phyloP scores from a whole-genome alignment of 2,797 vertebrate genomes.

The Alfaro cultratus region DNA sequence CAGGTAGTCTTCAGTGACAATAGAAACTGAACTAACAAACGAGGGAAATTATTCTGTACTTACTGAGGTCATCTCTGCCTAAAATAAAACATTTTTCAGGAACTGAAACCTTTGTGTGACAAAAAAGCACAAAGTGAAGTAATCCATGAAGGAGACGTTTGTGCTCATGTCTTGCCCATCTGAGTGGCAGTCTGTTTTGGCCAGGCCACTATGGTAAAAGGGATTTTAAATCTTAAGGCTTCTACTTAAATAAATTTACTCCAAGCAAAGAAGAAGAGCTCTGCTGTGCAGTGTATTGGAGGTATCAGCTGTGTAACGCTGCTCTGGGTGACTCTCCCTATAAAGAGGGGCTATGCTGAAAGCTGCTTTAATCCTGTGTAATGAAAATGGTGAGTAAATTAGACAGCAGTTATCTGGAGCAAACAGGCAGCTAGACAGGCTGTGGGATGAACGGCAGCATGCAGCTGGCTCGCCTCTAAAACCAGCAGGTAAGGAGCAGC shows the following conservation, averaged over 20 bases:
- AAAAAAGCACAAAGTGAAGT: neutral
- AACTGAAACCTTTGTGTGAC: neutral
- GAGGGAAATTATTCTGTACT: neutral
- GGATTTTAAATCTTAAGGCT: conserved; percentile 13
- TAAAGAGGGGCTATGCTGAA: conserved; percentile 42
- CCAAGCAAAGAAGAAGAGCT: conserved; percentile 35
- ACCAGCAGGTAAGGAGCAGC: conserved; percentile 34
- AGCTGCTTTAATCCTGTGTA: conserved; percentile 64
- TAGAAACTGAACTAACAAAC: neutral
- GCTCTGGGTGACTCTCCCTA: conserved; percentile 35
- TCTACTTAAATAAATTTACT: conserved; percentile 12
- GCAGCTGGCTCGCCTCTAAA: conserved; percentile 35
- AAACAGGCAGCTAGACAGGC: conserved; percentile 58
- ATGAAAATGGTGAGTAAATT: conserved; percentile 71
- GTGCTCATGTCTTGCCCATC: neutral
- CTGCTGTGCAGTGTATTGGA: conserved; percentile 19
- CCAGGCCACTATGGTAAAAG: neutral
- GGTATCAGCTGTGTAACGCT: conserved; percentile 30
- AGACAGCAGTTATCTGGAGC: conserved; percentile 66
- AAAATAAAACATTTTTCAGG: neutral
- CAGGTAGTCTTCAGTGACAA: neutral
- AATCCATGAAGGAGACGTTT: neutral
- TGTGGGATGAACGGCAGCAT: conserved; percentile 50
- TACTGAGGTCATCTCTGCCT: neutral
- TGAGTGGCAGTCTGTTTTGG: neutral